A percentile compares a stretch with the other conserved stretches of the same genome.
Evolutionary conservation across 2,113 vertebrate species (phyloP).

Genomic region (Hypomesus transpacificus): DNA sequence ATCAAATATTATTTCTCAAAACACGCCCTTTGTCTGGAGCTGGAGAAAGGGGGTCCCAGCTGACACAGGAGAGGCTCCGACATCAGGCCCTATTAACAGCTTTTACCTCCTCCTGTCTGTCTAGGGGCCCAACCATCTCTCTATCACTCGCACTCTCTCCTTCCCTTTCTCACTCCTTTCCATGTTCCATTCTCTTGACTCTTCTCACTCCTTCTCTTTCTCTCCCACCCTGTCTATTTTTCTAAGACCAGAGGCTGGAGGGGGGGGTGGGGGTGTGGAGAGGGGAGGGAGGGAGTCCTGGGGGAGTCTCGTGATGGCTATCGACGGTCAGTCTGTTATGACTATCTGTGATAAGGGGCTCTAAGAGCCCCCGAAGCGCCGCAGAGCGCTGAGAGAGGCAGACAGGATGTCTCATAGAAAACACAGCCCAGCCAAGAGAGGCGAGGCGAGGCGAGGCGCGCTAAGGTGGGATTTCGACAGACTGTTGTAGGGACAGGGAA

Average conservation of each 20-base stretch:
- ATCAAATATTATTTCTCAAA: constrained; percentile 58
- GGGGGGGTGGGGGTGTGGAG: constrained; percentile 69
- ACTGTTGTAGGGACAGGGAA: neutral
- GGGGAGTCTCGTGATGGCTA: constrained; percentile 71
- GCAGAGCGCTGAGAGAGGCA: constrained; percentile 33
- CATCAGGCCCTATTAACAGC: constrained; percentile 18
- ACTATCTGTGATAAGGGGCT: constrained; percentile 70
- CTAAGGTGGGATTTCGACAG: constrained; percentile 1
- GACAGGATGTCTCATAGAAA: constrained; percentile 61
- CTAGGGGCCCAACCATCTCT: constrained; percentile 2
- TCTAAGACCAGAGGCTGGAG: constrained; percentile 45
- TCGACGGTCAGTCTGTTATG: constrained; percentile 72
- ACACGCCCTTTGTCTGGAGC: constrained; percentile 41
- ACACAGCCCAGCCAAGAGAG: constrained; percentile 13
- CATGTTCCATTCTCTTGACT: constrained; percentile 6
- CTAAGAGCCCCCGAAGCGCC: constrained; percentile 43
- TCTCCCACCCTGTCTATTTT: constrained; percentile 19
- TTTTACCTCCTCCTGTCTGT: neutral
- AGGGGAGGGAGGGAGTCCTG: constrained; percentile 51
- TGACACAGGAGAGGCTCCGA: neutral
- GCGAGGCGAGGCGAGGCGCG: no score
- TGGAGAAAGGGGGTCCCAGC: constrained; percentile 2
- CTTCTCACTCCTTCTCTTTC: constrained; percentile 29
- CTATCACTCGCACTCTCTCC: constrained; percentile 5
- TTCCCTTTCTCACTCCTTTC: constrained; percentile 9